Conservation (phyloP, 1,140 invertebrate species). For the Scaptomyza hsui region DNA sequence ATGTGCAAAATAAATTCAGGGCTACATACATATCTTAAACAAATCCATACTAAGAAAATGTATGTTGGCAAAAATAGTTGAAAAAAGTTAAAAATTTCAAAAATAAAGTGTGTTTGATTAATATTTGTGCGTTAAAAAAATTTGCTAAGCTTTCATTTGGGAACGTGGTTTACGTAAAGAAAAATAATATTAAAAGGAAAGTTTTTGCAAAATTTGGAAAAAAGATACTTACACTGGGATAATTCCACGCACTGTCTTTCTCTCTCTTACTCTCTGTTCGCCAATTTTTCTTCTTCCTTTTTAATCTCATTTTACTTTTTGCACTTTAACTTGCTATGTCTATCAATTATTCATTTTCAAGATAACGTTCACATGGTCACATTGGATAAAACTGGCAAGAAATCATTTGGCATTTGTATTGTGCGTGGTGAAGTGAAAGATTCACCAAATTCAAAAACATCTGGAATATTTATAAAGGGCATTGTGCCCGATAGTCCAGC, state of each 20-base stretch:
- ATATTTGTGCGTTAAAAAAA: too few species aligned
- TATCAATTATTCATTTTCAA: slow-evolving; percentile 10
- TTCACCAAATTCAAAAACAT: slow-evolving; percentile 86
- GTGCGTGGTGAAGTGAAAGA: slow-evolving; percentile 93
- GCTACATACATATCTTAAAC: too few species aligned
- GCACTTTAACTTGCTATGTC: background rate
- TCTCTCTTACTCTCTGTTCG: background rate
- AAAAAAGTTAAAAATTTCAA: too few species aligned
- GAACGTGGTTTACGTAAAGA: too few species aligned
- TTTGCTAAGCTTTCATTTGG: too few species aligned
- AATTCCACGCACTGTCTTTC: background rate
- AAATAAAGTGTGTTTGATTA: too few species aligned
- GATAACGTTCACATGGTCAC: slow-evolving; percentile 77
- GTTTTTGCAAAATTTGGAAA: too few species aligned
- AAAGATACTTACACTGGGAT: too few species aligned
- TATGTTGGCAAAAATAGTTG: too few species aligned
- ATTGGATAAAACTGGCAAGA: slow-evolving; percentile 79
- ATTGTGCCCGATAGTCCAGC: slow-evolving; percentile 98
- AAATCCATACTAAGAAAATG: too few species aligned
- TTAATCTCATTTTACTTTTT: background rate
- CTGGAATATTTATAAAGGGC: slow-evolving; percentile 99
- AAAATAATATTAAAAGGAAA: too few species aligned
- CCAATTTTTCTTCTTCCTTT: background rate
- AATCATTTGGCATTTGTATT: slow-evolving; percentile 96
- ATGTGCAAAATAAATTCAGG: too few species aligned